Percentiles rank a stretch among this genome's conserved stretches.
These are phyloP conservation scores for Gambusia affinis DNA, from an alignment of 2,113 vertebrate species.

Conservation along the genomic window DNA sequence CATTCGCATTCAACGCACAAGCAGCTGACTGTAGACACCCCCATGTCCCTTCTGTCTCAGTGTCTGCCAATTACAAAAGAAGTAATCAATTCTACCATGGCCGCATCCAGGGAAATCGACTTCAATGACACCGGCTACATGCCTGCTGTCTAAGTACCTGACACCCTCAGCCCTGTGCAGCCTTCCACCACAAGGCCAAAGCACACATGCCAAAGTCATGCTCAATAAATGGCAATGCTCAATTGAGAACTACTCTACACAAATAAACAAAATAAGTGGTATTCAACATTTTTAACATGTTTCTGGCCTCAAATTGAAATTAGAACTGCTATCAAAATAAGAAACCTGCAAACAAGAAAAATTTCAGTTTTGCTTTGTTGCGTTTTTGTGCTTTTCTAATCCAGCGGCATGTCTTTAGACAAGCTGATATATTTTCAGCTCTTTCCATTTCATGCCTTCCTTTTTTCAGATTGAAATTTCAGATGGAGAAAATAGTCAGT, in stretches of 20 bases:
- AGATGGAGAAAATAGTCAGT: too few species aligned
- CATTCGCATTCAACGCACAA: constrained; percentile 69
- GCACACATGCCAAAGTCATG: not conserved
- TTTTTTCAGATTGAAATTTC: too few species aligned
- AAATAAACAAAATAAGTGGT: not conserved
- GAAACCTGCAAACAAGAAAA: not conserved
- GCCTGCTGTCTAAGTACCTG: constrained; percentile 67
- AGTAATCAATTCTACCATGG: constrained; percentile 74
- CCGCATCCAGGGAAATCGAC: constrained; percentile 70
- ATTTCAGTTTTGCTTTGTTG: not conserved
- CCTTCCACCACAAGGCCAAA: constrained; percentile 18
- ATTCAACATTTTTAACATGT: not conserved
- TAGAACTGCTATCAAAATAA: not conserved
- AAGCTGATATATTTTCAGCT: too few species aligned
- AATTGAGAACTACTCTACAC: not conserved
- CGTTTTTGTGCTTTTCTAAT: not conserved
- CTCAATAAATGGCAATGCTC: constrained; percentile 1
- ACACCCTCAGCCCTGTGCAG: constrained; percentile 45
- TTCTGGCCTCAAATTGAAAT: not conserved
- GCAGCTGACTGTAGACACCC: constrained; percentile 68
- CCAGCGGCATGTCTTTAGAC: too few species aligned
- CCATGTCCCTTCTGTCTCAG: constrained; percentile 70
- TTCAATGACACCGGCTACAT: constrained; percentile 72
- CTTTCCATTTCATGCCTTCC: too few species aligned
- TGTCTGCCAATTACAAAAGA: constrained; percentile 78